Evolutionary conservation across 2,888 invertebrate genomes (phyloP).

Genomic region (Capitulum mitella): DNA sequence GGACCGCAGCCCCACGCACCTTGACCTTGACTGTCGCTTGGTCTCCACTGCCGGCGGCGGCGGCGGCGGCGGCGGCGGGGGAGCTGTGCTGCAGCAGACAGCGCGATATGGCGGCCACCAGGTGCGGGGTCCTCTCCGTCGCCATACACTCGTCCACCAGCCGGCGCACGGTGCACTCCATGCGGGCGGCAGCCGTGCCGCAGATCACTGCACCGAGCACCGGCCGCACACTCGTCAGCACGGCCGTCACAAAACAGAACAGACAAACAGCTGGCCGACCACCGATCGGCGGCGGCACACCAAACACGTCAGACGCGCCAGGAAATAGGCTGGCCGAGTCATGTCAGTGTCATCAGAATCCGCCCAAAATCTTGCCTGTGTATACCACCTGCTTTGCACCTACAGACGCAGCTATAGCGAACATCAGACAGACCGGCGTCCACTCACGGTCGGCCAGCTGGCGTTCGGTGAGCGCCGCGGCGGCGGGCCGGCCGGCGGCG

Average conservation of each 20-base stretch:
- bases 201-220: not conserved
- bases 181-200: slow-evolving; percentile 31
- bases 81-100: slow-evolving; percentile 21
- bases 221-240: not conserved
- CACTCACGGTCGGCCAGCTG: slow-evolving; percentile 8
- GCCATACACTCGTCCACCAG: slow-evolving; percentile 30
- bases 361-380: too few relatives aligned
- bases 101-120: slow-evolving; percentile 32
- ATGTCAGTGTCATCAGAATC: too few relatives aligned
- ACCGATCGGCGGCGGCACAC: too few relatives aligned
- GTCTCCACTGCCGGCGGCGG: too few relatives aligned
- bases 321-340: too few relatives aligned
- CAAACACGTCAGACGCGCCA: too few relatives aligned
- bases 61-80: not conserved
- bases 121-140: slow-evolving; percentile 28
- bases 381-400: too few relatives aligned
- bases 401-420: too few relatives aligned
- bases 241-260: not conserved
- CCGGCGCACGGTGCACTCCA: slow-evolving; percentile 31
- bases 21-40: too few relatives aligned
- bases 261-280: not conserved
- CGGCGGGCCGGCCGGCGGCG: not conserved
- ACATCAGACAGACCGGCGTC: not conserved
- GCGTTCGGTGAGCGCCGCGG: not conserved
- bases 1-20: too few relatives aligned